Percentiles rank a stretch among this genome's conserved stretches.
Evolutionary conservation across 2,113 vertebrate genomes (phyloP).

Genomic region (Halcyon malimbica): DNA sequence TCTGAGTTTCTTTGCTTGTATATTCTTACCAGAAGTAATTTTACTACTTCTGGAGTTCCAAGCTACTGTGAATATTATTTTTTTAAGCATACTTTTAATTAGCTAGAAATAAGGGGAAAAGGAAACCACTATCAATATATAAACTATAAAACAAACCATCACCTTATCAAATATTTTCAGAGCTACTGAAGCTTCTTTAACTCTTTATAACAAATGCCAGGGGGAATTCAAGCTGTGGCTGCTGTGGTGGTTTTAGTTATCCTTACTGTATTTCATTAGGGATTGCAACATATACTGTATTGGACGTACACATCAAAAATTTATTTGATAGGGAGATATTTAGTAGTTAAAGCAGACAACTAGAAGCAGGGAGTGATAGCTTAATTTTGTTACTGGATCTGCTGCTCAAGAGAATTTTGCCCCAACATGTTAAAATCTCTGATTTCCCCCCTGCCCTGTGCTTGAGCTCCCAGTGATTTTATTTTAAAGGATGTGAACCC

Average conservation of each 20-base stretch:
- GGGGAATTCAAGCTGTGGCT: not conserved
- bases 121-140: not conserved
- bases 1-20: not conserved
- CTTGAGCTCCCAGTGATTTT: not conserved
- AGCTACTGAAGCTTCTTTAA: not conserved
- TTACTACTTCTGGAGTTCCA: not conserved
- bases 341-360: not conserved
- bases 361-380: not conserved
- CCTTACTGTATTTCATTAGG: not conserved
- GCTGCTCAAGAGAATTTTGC: not conserved
- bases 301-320: not conserved
- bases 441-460: not conserved
- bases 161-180: not conserved
- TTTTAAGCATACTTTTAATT: not conserved
- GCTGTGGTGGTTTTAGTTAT: not conserved
- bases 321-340: not conserved
- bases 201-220: not conserved
- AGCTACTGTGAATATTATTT: not conserved
- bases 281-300: not conserved
- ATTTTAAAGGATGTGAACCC: not conserved
- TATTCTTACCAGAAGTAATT: not conserved
- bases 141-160: not conserved
- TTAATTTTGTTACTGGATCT: not conserved
- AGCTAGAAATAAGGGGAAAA: not conserved
- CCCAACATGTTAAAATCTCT: accelerated